Conservation (phyloP, 2,797 vertebrate species). For the Diceros bicornis region DNA sequence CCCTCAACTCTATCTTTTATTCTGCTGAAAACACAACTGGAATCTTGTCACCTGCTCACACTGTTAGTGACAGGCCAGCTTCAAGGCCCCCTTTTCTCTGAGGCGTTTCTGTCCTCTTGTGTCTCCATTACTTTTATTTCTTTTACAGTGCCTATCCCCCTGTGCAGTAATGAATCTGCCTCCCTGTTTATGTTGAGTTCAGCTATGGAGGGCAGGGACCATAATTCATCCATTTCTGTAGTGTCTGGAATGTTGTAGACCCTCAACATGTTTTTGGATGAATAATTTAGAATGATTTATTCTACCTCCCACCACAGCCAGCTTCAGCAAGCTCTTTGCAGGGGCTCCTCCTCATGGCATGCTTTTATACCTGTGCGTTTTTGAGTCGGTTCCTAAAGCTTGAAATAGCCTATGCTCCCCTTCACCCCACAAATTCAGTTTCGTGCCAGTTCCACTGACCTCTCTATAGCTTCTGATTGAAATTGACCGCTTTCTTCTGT, state of each 20-base stretch:
- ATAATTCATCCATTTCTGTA: fast-evolving
- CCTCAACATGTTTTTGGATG: neutral
- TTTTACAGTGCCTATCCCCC: neutral
- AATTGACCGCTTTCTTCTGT: neutral
- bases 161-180: neutral
- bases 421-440: neutral
- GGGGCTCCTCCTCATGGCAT: fast-evolving
- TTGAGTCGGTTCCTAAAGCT: neutral
- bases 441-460: neutral
- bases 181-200: too few species aligned
- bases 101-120: neutral
- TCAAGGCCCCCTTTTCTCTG: neutral
- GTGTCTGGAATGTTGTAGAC: neutral
- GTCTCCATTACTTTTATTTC: neutral
- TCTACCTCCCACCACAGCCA: fast-evolving
- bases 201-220: neutral
- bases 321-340: neutral
- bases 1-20: neutral
- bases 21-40: neutral
- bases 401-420: fast-evolving
- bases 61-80: neutral
- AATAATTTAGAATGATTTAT: neutral
- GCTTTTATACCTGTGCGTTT: neutral
- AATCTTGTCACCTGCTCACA: neutral
- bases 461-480: neutral